Conservation (phyloP, 2,113 vertebrate genomes). For the Grantiella picta region DNA sequence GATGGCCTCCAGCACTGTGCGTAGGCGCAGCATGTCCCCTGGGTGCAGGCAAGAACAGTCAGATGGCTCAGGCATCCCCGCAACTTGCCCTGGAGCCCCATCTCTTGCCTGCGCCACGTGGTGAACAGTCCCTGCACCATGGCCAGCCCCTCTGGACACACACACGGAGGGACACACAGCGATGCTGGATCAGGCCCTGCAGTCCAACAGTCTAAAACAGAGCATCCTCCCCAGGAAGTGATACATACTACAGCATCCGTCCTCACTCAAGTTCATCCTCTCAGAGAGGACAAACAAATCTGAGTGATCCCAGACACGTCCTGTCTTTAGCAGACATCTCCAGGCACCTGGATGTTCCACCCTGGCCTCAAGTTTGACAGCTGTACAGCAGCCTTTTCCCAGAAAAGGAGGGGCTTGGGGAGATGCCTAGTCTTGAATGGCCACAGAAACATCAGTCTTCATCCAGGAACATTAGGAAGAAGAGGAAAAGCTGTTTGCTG, state of each 20-base stretch:
- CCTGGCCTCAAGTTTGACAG: not conserved
- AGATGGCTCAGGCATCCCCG: not conserved
- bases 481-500: not conserved
- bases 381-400: not conserved
- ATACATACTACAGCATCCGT: not conserved
- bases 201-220: not conserved
- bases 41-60: not conserved
- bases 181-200: not conserved
- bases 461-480: not conserved
- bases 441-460: not conserved
- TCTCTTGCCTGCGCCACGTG: not conserved
- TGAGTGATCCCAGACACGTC: not conserved
- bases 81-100: not conserved
- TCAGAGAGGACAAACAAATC: not conserved
- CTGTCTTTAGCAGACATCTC: not conserved
- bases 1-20: conserved; percentile 94
- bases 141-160: not conserved
- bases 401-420: not conserved
- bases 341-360: not conserved
- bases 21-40: conserved; percentile 94
- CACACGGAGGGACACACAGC: not conserved
- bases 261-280: not conserved
- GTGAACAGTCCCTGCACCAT: not conserved
- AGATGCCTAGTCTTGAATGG: not conserved
- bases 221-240: not conserved